Evolutionary conservation across 2,113 vertebrate genomes (phyloP).

Genomic region (Saimiri boliviensis): DNA sequence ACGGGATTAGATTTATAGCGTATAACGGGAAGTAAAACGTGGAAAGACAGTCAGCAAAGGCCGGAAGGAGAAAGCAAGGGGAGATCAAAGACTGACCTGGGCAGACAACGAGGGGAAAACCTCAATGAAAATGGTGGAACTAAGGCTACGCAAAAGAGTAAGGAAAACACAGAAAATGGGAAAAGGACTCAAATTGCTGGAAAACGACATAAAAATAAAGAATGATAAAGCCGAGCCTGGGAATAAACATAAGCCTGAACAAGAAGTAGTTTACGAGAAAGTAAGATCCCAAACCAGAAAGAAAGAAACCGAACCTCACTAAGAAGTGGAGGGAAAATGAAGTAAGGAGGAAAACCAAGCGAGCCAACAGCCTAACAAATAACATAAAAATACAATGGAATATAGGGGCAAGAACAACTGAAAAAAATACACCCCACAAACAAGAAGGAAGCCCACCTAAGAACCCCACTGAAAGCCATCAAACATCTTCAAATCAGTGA

Average conservation of each 20-base stretch:
- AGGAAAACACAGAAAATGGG: not conserved
- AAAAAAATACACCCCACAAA: not conserved
- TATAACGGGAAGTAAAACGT: not conserved
- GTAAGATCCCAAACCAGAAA: not conserved
- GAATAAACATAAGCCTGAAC: not conserved
- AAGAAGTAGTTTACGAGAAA: not conserved
- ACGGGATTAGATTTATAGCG: not conserved
- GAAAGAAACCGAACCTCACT: not conserved
- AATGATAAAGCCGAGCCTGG: not conserved
- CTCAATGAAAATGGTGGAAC: not conserved
- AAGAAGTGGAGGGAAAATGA: not conserved
- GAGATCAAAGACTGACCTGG: not conserved
- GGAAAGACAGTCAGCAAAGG: not conserved
- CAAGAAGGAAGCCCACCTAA: not conserved
- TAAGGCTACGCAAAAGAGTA: not conserved
- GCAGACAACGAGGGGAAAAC: not conserved
- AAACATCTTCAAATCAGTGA: not conserved
- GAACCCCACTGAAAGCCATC: not conserved
- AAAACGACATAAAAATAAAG: not conserved
- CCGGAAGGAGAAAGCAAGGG: not conserved
- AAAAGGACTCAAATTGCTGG: not conserved
- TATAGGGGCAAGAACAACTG: not conserved
- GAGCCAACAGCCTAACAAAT: not conserved
- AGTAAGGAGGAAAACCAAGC: not conserved
- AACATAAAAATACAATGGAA: not conserved